phyloP scores from a whole-genome alignment of 2,888 invertebrate genomes.

The Terebella lapidaria region DNA sequence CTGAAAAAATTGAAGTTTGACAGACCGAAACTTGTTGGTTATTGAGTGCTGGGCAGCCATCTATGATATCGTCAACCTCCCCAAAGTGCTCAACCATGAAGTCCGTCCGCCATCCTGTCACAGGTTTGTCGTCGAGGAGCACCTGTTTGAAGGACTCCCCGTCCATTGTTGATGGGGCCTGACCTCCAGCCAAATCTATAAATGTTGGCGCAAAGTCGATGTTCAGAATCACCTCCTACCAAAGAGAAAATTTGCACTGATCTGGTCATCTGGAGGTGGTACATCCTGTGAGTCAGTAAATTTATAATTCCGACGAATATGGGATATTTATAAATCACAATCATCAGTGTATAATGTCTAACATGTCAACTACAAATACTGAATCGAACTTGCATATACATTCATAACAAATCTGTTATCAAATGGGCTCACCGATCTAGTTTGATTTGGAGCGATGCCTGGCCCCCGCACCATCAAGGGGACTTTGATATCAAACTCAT shows the following conservation, averaged over 20 bases:
- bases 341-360: too few relatives aligned
- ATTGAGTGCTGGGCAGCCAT: slow-evolving; percentile 64
- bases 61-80: slow-evolving; percentile 60
- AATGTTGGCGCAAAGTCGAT: slow-evolving; percentile 85
- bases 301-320: too few relatives aligned
- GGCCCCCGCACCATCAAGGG: slow-evolving; percentile 79
- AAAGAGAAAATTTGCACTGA: slow-evolving; percentile 20
- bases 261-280: too few relatives aligned
- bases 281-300: too few relatives aligned
- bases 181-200: slow-evolving; percentile 65
- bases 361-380: too few relatives aligned
- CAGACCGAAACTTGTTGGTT: slow-evolving; percentile 64
- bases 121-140: slow-evolving; percentile 24
- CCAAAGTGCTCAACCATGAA: slow-evolving; percentile 80
- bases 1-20: too few relatives aligned
- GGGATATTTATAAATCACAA: too few relatives aligned
- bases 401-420: too few relatives aligned
- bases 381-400: too few relatives aligned
- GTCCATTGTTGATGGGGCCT: slow-evolving; percentile 60
- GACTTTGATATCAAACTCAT: slow-evolving; percentile 81
- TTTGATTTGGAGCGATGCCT: slow-evolving; percentile 36
- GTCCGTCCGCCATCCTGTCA: slow-evolving; percentile 54
- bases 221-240: slow-evolving; percentile 63
- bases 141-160: slow-evolving; percentile 59
- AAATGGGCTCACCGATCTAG: slow-evolving; percentile 38